Conservation (phyloP, 2,113 vertebrate species). For the Scalopus aquaticus region DNA sequence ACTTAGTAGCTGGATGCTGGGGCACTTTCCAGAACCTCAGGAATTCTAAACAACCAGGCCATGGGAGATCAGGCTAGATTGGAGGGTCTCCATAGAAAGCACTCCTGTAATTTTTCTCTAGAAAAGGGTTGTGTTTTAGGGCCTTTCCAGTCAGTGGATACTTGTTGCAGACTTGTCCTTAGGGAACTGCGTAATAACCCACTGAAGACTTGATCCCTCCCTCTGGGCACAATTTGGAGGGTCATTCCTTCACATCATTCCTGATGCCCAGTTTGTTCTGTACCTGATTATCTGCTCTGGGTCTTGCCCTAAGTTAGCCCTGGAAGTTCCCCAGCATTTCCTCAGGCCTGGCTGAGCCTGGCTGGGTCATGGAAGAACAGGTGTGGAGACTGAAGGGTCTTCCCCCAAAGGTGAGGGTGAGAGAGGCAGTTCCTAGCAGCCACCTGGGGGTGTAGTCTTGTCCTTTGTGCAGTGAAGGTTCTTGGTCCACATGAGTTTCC, state of each 20-base stretch:
- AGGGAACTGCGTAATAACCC: background rate
- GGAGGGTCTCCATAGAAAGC: background rate
- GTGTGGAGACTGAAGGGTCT: background rate
- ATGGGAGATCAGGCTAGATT: background rate
- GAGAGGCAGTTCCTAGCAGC: background rate
- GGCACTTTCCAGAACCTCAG: background rate
- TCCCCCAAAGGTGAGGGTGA: background rate
- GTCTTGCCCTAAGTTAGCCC: background rate
- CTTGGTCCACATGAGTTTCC: background rate
- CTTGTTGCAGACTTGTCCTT: background rate
- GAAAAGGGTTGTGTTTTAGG: background rate
- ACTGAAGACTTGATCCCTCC: background rate
- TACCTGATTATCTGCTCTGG: background rate
- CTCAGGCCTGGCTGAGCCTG: background rate
- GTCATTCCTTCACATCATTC: background rate
- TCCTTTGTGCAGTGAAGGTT: background rate
- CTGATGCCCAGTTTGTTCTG: background rate
- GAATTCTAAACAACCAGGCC: background rate
- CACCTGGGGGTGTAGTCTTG: too few species aligned
- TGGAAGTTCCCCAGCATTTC: background rate
- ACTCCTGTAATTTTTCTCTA: background rate
- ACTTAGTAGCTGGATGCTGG: background rate
- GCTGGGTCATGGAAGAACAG: background rate
- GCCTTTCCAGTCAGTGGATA: background rate
- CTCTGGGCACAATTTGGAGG: background rate